These are phyloP conservation scores for Calosoma granatense DNA, from an alignment of 1,140 invertebrate genomes.

Conservation along the genomic window DNA sequence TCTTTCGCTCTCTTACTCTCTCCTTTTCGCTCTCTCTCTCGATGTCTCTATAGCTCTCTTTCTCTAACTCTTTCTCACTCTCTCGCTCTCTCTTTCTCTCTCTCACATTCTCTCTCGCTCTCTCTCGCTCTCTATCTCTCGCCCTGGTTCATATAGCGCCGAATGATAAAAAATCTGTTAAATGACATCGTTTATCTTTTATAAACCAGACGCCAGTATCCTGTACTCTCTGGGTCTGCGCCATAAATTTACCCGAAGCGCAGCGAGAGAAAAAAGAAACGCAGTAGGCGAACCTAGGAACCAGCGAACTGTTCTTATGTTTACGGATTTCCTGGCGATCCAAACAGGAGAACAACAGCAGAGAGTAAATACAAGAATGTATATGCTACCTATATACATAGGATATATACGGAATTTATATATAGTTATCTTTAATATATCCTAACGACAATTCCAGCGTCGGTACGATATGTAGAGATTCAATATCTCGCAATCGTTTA, in stretches of 20 bases:
- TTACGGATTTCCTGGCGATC: background rate
- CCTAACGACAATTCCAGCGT: no score
- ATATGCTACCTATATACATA: background rate
- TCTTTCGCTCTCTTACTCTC: no score
- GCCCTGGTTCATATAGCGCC: background rate
- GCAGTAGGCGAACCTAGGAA: no score
- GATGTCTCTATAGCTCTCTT: background rate
- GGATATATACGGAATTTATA: no score
- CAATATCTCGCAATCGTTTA: no score
- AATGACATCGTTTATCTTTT: constrained; percentile 10
- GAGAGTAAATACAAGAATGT: background rate
- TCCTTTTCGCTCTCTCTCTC: no score
- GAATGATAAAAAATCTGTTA: constrained; percentile 11
- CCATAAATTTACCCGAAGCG: no score
- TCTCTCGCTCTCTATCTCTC: background rate
- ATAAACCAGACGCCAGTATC: background rate
- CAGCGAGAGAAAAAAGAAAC: background rate
- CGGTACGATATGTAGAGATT: no score
- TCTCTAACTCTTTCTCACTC: background rate
- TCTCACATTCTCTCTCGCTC: background rate
- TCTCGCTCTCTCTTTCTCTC: no score
- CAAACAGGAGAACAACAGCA: no score
- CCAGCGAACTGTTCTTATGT: background rate
- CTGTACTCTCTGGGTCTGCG: background rate
- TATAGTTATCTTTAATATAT: no score